A percentile compares a stretch with the other conserved stretches of the same genome.
These are phyloP conservation scores for Hyphantria cunea DNA, from an alignment of 1,140 invertebrate species.

Conservation along the genomic window DNA sequence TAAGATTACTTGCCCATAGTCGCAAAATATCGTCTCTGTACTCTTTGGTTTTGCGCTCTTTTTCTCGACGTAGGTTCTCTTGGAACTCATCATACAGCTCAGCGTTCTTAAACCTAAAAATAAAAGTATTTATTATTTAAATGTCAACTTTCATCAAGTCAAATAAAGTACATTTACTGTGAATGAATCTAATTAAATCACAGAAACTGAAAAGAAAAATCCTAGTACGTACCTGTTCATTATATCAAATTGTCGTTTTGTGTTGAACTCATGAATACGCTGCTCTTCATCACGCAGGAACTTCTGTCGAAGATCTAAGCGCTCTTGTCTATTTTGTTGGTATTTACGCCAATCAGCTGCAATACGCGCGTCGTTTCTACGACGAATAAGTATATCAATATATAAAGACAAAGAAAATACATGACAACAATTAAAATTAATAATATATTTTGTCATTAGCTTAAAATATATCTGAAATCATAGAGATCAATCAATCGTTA, in stretches of 20 bases:
- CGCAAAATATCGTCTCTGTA: slow-evolving; percentile 63
- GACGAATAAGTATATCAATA: no score
- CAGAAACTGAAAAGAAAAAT: no score
- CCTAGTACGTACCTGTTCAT: slow-evolving; percentile 61
- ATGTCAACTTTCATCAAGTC: no score
- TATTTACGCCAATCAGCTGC: slow-evolving; percentile 27
- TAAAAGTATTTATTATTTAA: no score
- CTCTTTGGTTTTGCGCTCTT: slow-evolving; percentile 55
- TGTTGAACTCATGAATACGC: slow-evolving; percentile 52
- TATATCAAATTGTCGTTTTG: slow-evolving; percentile 62
- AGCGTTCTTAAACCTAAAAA: slow-evolving; percentile 69
- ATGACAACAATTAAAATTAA: no score
- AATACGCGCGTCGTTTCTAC: slow-evolving; percentile 25
- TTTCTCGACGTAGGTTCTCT: slow-evolving; percentile 52
- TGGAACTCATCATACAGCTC: slow-evolving; percentile 66
- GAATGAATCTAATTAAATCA: no score
- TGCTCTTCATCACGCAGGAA: slow-evolving; percentile 54
- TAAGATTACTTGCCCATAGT: slow-evolving; percentile 67
- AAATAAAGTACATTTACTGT: no score
- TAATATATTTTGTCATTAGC: no score
- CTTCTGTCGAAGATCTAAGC: slow-evolving; percentile 39
- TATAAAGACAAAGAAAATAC: no score
- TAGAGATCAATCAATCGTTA: no score
- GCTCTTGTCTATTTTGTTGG: slow-evolving; percentile 33
- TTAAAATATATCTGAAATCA: no score